Conservation (phyloP, 2,888 invertebrate genomes). For the Melanostoma mellinum region DNA sequence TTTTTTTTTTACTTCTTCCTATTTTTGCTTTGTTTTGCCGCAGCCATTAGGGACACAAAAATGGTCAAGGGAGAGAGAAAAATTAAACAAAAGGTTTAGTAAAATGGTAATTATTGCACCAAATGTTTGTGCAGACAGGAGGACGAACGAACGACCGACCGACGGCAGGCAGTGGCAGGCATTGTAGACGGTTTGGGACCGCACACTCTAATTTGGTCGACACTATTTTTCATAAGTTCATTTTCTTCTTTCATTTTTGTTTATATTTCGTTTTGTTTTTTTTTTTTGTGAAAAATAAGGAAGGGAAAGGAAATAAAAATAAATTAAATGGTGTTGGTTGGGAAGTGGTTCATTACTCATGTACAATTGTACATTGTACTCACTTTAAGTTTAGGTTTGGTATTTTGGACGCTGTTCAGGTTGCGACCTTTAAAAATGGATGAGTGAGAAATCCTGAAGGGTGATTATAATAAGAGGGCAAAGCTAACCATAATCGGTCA, state of each 20-base stretch:
- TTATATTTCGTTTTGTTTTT: neutral
- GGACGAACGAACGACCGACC: conserved; percentile 34
- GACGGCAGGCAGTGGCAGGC: neutral
- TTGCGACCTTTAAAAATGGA: no score
- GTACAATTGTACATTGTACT: no score
- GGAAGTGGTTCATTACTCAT: neutral
- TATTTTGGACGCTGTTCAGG: no score
- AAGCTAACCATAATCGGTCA: no score
- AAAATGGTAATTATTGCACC: conserved; percentile 65
- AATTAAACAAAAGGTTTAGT: conserved; percentile 52
- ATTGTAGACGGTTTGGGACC: conserved; percentile 27
- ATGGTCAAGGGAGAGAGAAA: conserved; percentile 30
- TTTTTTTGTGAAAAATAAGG: neutral
- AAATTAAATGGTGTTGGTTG: conserved; percentile 7
- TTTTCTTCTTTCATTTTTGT: conserved; percentile 7
- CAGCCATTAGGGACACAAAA: conserved; percentile 53
- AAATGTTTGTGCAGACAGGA: conserved; percentile 36
- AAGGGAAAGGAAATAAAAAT: neutral
- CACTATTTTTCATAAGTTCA: conserved; percentile 52
- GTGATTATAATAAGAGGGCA: no score
- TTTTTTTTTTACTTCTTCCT: conserved; percentile 11
- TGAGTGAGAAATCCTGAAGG: no score
- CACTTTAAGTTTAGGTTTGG: no score
- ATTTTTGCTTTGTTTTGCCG: conserved; percentile 14
- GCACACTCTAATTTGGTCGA: conserved; percentile 46